A percentile compares a stretch with the other conserved stretches of the same genome.
Evolutionary conservation across 2,113 vertebrate species (phyloP).

Genomic region (Smithornis capensis): DNA sequence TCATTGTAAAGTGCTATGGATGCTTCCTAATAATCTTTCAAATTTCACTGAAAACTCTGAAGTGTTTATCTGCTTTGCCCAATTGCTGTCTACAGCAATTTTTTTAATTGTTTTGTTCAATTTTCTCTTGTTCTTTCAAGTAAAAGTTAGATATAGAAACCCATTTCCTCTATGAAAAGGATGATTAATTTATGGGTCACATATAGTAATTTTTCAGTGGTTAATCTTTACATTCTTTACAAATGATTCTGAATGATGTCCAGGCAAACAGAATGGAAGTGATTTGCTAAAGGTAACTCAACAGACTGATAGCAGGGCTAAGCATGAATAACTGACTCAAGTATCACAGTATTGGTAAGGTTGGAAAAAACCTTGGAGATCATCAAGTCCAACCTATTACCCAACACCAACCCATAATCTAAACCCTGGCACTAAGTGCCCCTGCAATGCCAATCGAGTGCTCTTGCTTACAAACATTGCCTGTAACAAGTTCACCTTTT

Average conservation of each 20-base stretch:
- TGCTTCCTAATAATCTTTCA: not conserved
- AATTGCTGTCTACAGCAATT: not conserved
- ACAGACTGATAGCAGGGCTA: not conserved
- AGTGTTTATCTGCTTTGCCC: not conserved
- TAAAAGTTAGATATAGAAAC: not conserved
- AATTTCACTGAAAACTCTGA: not conserved
- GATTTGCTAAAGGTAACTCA: not conserved
- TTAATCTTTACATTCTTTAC: not conserved
- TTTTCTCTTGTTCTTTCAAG: not conserved
- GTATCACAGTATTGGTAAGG: no score
- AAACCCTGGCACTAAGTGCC: no score
- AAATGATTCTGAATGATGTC: not conserved
- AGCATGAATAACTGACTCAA: not conserved
- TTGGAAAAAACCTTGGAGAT: no score
- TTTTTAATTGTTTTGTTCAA: not conserved
- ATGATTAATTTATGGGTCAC: not conserved
- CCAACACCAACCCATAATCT: no score
- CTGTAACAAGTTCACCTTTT: not conserved
- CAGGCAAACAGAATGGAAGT: not conserved
- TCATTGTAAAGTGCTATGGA: not conserved
- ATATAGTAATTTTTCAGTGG: not conserved
- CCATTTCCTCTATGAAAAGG: not conserved
- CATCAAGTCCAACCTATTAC: no score
- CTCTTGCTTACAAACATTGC: not conserved
- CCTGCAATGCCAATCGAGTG: not conserved